phyloP scores from a whole-genome alignment of 2,797 vertebrate species.

The Sylvia borin region DNA sequence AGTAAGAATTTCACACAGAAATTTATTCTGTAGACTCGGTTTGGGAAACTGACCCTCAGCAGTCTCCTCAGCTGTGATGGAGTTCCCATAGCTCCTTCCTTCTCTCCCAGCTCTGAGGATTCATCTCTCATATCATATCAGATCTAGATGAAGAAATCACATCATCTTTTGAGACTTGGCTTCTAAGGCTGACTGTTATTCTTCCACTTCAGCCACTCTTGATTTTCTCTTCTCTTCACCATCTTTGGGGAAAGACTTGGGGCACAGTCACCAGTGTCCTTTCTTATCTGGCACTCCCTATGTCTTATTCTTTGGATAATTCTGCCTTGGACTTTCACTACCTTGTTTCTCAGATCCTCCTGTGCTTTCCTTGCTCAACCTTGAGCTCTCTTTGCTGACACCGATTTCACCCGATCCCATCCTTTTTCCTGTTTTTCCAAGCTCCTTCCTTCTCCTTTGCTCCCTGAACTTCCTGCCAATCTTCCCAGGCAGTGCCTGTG shows the following conservation, averaged over 20 bases:
- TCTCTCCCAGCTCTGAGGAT: neutral
- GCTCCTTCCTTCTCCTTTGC: neutral
- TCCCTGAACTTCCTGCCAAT: neutral
- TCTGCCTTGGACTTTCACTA: neutral
- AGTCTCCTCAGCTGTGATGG: neutral
- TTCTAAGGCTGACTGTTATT: neutral
- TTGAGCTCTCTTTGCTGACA: neutral
- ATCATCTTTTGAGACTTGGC: neutral
- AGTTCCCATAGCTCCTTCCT: neutral
- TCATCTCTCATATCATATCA: neutral
- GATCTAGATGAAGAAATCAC: neutral
- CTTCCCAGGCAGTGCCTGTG: neutral
- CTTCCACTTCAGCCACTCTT: neutral
- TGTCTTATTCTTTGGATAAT: neutral
- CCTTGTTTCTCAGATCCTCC: neutral
- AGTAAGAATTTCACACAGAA: neutral
- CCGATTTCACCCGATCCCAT: neutral
- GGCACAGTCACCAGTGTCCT: neutral
- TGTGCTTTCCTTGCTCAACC: conserved; percentile 1
- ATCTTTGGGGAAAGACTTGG: neutral
- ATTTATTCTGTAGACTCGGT: neutral
- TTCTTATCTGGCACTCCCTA: neutral
- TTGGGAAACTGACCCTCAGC: neutral
- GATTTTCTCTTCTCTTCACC: neutral
- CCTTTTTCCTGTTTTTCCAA: neutral